phyloP scores from a whole-genome alignment of 2,888 invertebrate genomes.

The Arrhopalites spinosus region DNA sequence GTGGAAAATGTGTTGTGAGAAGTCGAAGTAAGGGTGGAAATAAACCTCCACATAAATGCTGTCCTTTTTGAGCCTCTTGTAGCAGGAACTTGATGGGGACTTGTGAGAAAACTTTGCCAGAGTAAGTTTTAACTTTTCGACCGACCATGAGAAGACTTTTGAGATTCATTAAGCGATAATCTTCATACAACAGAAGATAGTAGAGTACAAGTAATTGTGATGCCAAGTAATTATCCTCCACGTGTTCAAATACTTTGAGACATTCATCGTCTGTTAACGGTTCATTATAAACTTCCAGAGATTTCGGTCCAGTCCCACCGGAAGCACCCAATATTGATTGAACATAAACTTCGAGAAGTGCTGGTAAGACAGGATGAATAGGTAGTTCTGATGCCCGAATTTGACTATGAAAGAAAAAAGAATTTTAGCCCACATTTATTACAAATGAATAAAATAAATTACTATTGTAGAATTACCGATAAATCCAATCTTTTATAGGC shows the following conservation, averaged over 20 bases:
- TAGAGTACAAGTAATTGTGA: conserved; percentile 88
- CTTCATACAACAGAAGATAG: conserved; percentile 90
- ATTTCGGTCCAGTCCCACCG: conserved; percentile 59
- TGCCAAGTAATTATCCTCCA: conserved; percentile 65
- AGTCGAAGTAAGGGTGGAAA: conserved; percentile 87
- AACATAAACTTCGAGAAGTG: conserved; percentile 91
- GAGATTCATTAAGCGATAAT: conserved; percentile 69
- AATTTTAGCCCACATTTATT: conserved; percentile 15
- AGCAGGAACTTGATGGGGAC: conserved; percentile 91
- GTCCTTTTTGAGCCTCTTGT: conserved; percentile 89
- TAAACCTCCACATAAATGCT: conserved; percentile 66
- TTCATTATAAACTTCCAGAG: conserved; percentile 84
- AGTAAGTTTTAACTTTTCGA: conserved; percentile 79
- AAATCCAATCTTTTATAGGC: conserved; percentile 96
- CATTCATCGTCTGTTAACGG: conserved; percentile 91
- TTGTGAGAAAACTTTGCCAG: conserved; percentile 83
- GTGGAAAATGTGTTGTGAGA: conserved; percentile 91
- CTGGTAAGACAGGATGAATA: conserved; percentile 89
- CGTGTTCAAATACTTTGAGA: conserved; percentile 77
- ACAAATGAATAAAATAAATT: not conserved
- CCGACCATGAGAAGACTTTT: conserved; percentile 53
- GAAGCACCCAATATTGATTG: conserved; percentile 81
- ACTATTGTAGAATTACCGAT: conserved; percentile 62
- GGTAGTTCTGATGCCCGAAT: conserved; percentile 88
- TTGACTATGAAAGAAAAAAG: conserved; percentile 65